Percentiles rank a stretch among this genome's conserved stretches.
Conservation (phyloP, 2,797 vertebrate genomes). For the Sebastes aleutianus region DNA sequence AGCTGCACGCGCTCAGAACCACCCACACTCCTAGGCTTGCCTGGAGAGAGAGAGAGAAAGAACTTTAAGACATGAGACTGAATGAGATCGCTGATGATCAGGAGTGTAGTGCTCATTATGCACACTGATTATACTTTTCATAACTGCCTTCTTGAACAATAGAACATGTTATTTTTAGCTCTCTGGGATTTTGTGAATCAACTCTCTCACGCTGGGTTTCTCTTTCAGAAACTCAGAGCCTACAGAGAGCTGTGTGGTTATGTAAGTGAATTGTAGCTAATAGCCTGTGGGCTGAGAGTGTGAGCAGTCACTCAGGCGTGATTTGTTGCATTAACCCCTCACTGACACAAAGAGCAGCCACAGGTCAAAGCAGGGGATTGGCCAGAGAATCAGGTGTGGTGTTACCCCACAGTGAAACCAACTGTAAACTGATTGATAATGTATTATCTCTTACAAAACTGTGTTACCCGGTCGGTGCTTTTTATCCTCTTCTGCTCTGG, state of each 20-base stretch:
- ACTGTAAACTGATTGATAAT: background rate
- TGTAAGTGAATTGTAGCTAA: conserved; percentile 57
- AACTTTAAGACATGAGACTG: background rate
- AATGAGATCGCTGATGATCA: background rate
- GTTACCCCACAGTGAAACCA: background rate
- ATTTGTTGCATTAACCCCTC: conserved; percentile 61
- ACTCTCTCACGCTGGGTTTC: conserved; percentile 20
- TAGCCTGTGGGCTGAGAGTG: conserved; percentile 42
- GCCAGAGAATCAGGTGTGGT: background rate
- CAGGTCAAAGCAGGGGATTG: background rate
- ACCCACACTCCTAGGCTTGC: conserved; percentile 90
- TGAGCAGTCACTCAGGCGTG: conserved; percentile 58
- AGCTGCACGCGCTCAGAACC: conserved; percentile 94
- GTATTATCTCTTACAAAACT: background rate
- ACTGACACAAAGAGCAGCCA: conserved; percentile 19
- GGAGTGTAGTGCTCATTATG: background rate
- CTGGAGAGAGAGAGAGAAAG: conserved; percentile 61
- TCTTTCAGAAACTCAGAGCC: conserved; percentile 34
- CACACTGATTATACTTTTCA: background rate
- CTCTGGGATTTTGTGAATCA: conserved; percentile 55
- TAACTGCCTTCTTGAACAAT: background rate
- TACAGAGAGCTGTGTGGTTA: conserved; percentile 46
- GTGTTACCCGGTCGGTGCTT: background rate
- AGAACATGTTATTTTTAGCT: conserved; percentile 43
- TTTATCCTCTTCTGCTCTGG: background rate